Conservation (phyloP, 2,888 invertebrate species). For the Aelia acuminata region DNA sequence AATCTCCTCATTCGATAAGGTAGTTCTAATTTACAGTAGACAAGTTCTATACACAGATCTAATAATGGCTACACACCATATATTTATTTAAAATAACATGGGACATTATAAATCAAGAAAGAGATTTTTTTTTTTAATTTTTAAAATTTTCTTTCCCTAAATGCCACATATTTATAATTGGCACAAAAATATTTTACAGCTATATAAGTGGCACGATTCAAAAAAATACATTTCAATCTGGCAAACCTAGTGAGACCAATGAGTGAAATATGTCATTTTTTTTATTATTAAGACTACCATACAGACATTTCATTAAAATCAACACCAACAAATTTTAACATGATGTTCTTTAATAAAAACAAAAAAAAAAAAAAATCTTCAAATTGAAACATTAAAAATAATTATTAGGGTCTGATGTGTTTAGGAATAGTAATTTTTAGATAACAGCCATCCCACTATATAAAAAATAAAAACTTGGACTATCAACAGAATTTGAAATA, state of each 20-base stretch:
- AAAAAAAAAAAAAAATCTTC: neutral
- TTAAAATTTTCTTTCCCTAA: slow-evolving; percentile 5
- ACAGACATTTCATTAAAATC: neutral
- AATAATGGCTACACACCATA: slow-evolving; percentile 13
- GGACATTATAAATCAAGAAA: neutral
- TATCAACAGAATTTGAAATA: too few relatives aligned
- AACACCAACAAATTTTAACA: neutral
- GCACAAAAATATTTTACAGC: neutral
- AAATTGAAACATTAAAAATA: neutral
- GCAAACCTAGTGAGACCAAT: neutral
- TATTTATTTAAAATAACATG: slow-evolving; percentile 4
- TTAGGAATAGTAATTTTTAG: neutral
- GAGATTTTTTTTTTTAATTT: neutral
- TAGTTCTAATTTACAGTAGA: neutral
- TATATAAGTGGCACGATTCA: slow-evolving; percentile 19
- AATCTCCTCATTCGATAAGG: neutral
- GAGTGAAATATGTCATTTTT: slow-evolving; percentile 32
- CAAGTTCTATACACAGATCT: slow-evolving; percentile 25
- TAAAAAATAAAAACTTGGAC: too few relatives aligned
- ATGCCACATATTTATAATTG: slow-evolving; percentile 19
- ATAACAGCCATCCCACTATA: too few relatives aligned
- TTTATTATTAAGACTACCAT: neutral
- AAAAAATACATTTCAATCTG: slow-evolving; percentile 28
- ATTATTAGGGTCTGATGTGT: neutral
- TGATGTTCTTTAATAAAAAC: too few relatives aligned